Base-by-base conservation (phyloP, 2,888 invertebrate species). In the Apodemia mormo region DNA sequence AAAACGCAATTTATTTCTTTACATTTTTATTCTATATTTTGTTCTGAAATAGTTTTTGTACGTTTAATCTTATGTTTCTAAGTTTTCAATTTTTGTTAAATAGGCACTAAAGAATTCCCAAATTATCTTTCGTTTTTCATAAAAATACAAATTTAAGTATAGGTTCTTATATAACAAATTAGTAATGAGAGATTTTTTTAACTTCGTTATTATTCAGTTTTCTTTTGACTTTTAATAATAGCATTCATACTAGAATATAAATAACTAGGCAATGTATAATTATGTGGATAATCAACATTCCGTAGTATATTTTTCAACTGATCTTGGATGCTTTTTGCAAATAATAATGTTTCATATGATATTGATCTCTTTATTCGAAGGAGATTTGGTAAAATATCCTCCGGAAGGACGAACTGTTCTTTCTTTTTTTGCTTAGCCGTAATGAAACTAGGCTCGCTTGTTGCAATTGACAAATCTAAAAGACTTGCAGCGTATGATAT, bases 281-380 rank as follows among this genome's bases (percentile, higher is more conserved):
- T 65, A 7, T 22, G 65, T 3, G 22, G 65, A 1, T 40, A 54
- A 54, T 54, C 52, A 22, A 54, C 76, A 58, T 77, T 84, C 68
- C 79, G 83, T 66, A 87, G 81, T 67, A 87, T 79, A 14, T 73
- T 70, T 72, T 82, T 86, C 66, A 90, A 74, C 70, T 87, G 85
- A 9, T 88, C 85, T 61, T 82, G 79, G n/a, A 90, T 76, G 68
- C 88, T 88, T 30, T 86, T 88, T 3, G 83, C 80, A 75, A 87
- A 87, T 54, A 88, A 70, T 49, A 89, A 82, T 0, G 85, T 87
- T 77, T 91, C 90, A 49, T 88, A 86, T 0, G 90, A 90, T 61
- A 88, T 81, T 1, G 92, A 90, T 58, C 88, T 81, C 65, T 89
- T 91, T 10, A 88, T 81, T 68, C 81, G 77, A 7, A 91, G 76